Evolutionary conservation across 2,888 invertebrate species (phyloP), one percentile per base, ranked within the genome.

Genomic region (Dasysyrphus albostriatus): DNA sequence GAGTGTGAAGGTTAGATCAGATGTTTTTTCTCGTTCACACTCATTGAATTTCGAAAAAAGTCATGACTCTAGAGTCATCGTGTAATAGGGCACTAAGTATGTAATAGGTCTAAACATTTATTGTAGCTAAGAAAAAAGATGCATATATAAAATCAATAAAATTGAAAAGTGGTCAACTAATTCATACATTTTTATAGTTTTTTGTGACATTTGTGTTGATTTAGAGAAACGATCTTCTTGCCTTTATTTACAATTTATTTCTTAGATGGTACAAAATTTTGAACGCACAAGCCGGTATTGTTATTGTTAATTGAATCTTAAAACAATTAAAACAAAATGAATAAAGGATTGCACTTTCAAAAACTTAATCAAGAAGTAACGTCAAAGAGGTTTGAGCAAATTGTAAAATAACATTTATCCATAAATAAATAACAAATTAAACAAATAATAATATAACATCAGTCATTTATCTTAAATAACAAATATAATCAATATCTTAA

Each of bases 381-480:
- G 37, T 59, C 24, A 24, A 42, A 42, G 19, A 59, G 56, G 42
- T 54, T 12, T 70, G 56, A 69, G 61, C 76, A 69, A 47, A 77
- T 37, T 7, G 59, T 67, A 69, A 58, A 82, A 83, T 63, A 58
- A 70, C 58, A 61, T 51, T 44, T 70, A 59, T 74, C 29, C 24
- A 65, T 65, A 51, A 56, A 67, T 51, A 70, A 42, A 51, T 42
- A 49, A 14, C 9, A 78, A 63, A 79, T 49, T 63, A 69, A 87
- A 77, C 47, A 78, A 77, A 70, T 63, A 58, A 82, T 63, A 73
- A 51, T 69, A 61, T 70, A 63, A 74, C 69, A 78, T 87, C 87
- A 87, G 87, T 87, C 87, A 79, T 83, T 54, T 82, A 70, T 82
- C 61, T 67, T 72, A 59, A 76, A 76, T 37, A 61, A 73, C 39